Base-by-base conservation (phyloP, 2,113 vertebrate genomes). In the Chroicocephalus ridibundus region DNA sequence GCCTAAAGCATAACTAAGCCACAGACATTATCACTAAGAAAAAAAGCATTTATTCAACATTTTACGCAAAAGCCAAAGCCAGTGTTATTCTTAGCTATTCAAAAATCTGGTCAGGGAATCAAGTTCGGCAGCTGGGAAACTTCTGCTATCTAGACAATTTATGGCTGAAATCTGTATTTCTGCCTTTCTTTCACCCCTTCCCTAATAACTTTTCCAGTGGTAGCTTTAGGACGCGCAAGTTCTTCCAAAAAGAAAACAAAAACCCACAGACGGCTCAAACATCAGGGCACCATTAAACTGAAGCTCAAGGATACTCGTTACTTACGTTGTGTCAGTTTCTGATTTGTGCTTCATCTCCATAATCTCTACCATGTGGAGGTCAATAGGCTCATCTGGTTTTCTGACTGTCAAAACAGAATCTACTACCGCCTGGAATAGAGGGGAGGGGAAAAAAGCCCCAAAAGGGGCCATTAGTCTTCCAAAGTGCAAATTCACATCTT, bases 341-440 rank as follows among this genome's bases (percentile, higher is more conserved):
- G 99, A 99, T 97, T 99, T 99, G 95, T 99, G 99, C 78, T 98
- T 99, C 99, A 99, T 99, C 96, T 99, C 99, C 99, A 99, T 99
- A 57, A 99, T 99, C 91, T 99, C 99, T 91, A 99, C 98, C 99
- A 99, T 99, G 98, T 98, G 99, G 60, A 99, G 98, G 92, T 99
- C 99, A 52, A 99, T 99, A 68, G 99, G 98, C 86, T 99, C 99
- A 42, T 98, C 98, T 51, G 98, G 98, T 92, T 98, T 99, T 57
- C 97, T 97, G 74, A 99, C 99, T 36, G 99, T 98, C 95, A 99
- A 92, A 74, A 99, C 98, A 78, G 99, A 99, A 90, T 99, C 99
- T 20, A 99, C 99, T 10, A 99, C 99, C 90, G 99, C 99, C 99
- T 99, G 86, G 5, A 94, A 88, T 0, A 94, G 27, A 82, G 26